Evolutionary conservation across 2,888 invertebrate genomes (phyloP).

Genomic region (Torymus auratus): DNA sequence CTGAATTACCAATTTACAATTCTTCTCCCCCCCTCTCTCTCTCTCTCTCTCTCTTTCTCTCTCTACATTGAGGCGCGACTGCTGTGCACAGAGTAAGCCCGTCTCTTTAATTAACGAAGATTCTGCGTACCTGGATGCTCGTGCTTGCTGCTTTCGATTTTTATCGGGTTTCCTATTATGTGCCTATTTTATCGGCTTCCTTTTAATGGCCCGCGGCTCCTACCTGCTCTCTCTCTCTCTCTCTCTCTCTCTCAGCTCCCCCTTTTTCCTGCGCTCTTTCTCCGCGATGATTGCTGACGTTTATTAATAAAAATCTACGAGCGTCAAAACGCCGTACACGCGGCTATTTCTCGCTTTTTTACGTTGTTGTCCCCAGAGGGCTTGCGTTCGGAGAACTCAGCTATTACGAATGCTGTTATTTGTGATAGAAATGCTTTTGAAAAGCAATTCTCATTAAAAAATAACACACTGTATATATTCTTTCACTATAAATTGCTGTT

Average conservation of each 20-base stretch:
- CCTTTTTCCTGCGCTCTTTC: too few species aligned
- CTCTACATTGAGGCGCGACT: too few species aligned
- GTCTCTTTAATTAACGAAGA: slow-evolving; percentile 46
- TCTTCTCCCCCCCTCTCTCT: neutral
- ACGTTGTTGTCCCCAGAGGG: too few species aligned
- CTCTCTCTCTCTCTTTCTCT: neutral
- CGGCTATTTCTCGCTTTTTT: too few species aligned
- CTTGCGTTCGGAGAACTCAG: too few species aligned
- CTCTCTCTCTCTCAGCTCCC: too few species aligned
- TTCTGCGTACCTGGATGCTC: slow-evolving; percentile 42
- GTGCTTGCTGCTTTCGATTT: neutral
- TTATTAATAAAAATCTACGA: slow-evolving; percentile 30
- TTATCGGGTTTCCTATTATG: slow-evolving; percentile 35
- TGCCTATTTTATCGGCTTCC: slow-evolving; percentile 23
- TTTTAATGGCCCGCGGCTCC: neutral
- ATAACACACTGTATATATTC: too few species aligned
- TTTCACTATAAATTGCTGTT: too few species aligned
- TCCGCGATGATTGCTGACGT: slow-evolving; percentile 18
- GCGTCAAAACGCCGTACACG: neutral
- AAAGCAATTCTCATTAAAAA: too few species aligned
- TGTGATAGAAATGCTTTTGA: too few species aligned
- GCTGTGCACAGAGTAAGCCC: neutral
- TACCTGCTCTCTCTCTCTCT: neutral
- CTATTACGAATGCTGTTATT: too few species aligned
- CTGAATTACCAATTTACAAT: slow-evolving; percentile 24